A percentile compares a stretch with the other conserved stretches of the same genome.
Evolutionary conservation across 2,888 invertebrate species (phyloP).

Genomic region (Polymixis lichenea): DNA sequence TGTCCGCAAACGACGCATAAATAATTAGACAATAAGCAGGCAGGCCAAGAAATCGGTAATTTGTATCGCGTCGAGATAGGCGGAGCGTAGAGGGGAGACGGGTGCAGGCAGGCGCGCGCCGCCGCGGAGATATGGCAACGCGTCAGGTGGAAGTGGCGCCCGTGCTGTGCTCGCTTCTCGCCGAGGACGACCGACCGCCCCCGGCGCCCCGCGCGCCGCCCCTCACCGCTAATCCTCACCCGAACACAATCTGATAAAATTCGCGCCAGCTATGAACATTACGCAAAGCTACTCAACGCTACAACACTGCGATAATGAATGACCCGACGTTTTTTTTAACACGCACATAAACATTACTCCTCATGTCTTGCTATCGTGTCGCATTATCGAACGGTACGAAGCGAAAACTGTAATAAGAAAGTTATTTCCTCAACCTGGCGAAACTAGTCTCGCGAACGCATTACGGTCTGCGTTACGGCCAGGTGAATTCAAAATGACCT

Average conservation of each 20-base stretch:
- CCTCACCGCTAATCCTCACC: slow-evolving; percentile 87
- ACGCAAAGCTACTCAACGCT: slow-evolving; percentile 88
- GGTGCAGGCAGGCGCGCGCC: slow-evolving; percentile 86
- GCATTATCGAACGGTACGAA: slow-evolving; percentile 80
- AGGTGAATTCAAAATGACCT: slow-evolving; percentile 91
- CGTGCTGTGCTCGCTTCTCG: slow-evolving; percentile 80
- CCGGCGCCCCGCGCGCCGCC: slow-evolving; percentile 77
- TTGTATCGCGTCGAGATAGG: slow-evolving; percentile 88
- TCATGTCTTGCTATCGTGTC: slow-evolving; percentile 77
- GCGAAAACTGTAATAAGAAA: slow-evolving; percentile 88
- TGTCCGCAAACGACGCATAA: slow-evolving; percentile 87
- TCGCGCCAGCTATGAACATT: slow-evolving; percentile 90
- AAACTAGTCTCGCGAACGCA: slow-evolving; percentile 90
- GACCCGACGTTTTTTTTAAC: slow-evolving; percentile 81
- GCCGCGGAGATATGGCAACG: slow-evolving; percentile 89
- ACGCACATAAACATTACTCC: slow-evolving; percentile 81
- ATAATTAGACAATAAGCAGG: slow-evolving; percentile 90
- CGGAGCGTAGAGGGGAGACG: slow-evolving; percentile 86
- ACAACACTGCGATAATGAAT: slow-evolving; percentile 88
- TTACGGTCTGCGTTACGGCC: slow-evolving; percentile 89
- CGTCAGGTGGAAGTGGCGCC: slow-evolving; percentile 90
- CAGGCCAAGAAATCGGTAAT: slow-evolving; percentile 89
- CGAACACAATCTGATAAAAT: slow-evolving; percentile 90
- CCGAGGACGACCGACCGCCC: slow-evolving; percentile 83
- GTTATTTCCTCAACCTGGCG: slow-evolving; percentile 90